Conservation (phyloP, 2,888 invertebrate species). For the Drosophila gaucha region DNA sequence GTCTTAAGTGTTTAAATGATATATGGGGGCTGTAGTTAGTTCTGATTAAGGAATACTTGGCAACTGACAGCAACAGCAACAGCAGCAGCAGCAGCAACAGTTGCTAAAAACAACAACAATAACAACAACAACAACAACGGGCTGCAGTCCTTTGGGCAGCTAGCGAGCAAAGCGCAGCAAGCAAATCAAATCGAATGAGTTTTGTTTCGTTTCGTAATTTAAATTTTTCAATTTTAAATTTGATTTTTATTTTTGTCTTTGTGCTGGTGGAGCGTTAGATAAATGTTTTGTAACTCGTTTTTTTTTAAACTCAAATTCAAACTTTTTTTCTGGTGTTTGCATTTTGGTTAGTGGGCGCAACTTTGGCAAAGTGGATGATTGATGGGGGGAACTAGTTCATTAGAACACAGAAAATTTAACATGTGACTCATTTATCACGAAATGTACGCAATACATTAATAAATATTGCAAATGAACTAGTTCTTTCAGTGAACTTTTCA, state of each 20-base stretch:
- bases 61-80: constrained; percentile 44
- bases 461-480: background rate
- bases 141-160: constrained; percentile 65
- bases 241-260: constrained; percentile 34
- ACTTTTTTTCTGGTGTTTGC: constrained; percentile 5
- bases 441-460: too few species aligned
- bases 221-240: constrained; percentile 17
- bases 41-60: constrained; percentile 48
- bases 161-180: constrained; percentile 81
- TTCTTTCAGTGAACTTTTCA: too few species aligned
- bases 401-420: background rate
- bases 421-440: too few species aligned
- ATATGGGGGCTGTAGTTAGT: constrained; percentile 45
- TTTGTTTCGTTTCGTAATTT: constrained; percentile 23
- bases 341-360: constrained; percentile 41
- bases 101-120: constrained; percentile 11
- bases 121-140: constrained; percentile 60
- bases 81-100: constrained; percentile 21
- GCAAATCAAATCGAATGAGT: constrained; percentile 78
- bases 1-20: background rate
- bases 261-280: constrained; percentile 69
- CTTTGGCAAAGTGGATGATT: constrained; percentile 16
- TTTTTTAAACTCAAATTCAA: constrained; percentile 10
- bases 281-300: constrained; percentile 80
- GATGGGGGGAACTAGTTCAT: constrained; percentile 3